These are phyloP conservation scores for Agelaius tricolor DNA, from an alignment of 2,113 vertebrate genomes.

Conservation along the genomic window DNA sequence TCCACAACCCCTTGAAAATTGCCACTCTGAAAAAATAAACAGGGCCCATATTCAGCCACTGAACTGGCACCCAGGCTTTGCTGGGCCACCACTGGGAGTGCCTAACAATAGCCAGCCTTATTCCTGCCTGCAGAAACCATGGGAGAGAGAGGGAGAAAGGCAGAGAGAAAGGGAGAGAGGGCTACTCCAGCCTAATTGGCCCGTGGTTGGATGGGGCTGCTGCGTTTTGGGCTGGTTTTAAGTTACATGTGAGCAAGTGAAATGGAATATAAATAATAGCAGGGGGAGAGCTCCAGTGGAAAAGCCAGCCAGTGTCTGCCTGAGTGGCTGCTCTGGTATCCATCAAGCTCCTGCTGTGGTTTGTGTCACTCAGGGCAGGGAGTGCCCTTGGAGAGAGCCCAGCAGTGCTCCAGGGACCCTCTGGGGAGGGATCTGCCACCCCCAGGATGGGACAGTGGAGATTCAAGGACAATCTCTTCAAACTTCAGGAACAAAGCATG, in stretches of 20 bases:
- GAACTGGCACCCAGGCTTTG: slow-evolving; percentile 1
- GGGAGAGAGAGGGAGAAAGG: background rate
- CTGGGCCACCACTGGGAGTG: background rate
- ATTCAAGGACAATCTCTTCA: no score
- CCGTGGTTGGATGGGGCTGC: background rate
- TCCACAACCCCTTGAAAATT: slow-evolving; percentile 64
- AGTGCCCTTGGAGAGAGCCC: background rate
- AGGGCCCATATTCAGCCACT: slow-evolving; percentile 56
- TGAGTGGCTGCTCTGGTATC: slow-evolving; percentile 44
- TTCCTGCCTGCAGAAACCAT: background rate
- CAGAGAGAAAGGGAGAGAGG: background rate
- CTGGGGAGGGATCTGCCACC: background rate
- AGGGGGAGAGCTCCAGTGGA: slow-evolving; percentile 18
- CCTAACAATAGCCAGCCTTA: slow-evolving; percentile 50
- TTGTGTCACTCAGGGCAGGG: background rate
- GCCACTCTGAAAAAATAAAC: slow-evolving; percentile 71
- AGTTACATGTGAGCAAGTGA: slow-evolving; percentile 65
- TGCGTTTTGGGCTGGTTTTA: slow-evolving; percentile 51
- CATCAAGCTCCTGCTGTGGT: background rate
- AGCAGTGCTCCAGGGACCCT: rapidly evolving
- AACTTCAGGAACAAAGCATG: no score
- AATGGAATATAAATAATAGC: slow-evolving; percentile 56
- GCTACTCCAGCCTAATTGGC: background rate
- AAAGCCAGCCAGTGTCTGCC: slow-evolving; percentile 50
- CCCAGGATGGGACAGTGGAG: rapidly evolving